A percentile compares a stretch with the other conserved stretches of the same genome.
Evolutionary conservation across 2,797 vertebrate genomes (phyloP).

Genomic region (Brotula barbata): DNA sequence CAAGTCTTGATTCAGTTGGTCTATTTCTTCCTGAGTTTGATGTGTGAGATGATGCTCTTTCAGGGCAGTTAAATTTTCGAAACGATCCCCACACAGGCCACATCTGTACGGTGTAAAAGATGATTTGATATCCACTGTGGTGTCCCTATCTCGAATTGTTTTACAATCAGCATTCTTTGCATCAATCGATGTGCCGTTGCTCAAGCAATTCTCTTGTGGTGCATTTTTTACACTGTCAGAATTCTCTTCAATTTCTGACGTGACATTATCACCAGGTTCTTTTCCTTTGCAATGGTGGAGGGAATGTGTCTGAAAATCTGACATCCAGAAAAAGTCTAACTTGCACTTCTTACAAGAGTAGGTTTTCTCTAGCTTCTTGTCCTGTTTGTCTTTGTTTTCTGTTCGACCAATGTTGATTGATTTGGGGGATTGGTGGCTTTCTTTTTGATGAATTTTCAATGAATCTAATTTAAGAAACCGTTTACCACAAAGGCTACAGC

Average conservation of each 20-base stretch:
- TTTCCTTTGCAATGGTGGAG: slow-evolving; percentile 68
- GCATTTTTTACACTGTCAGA: slow-evolving; percentile 46
- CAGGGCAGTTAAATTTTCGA: slow-evolving; percentile 72
- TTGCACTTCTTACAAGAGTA: slow-evolving; percentile 80
- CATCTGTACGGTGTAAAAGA: slow-evolving; percentile 76
- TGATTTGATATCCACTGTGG: slow-evolving; percentile 33
- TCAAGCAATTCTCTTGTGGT: slow-evolving; percentile 48
- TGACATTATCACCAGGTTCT: slow-evolving; percentile 37
- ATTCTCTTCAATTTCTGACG: slow-evolving; percentile 51
- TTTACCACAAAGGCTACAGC: slow-evolving; percentile 80
- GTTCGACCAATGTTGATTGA: slow-evolving; percentile 36
- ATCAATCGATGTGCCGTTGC: slow-evolving; percentile 58
- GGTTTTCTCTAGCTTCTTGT: slow-evolving; percentile 72
- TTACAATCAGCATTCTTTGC: slow-evolving; percentile 49
- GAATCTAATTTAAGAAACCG: slow-evolving; percentile 78
- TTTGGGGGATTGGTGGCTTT: slow-evolving; percentile 65
- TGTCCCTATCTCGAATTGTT: slow-evolving; percentile 26
- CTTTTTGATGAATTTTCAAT: slow-evolving; percentile 76
- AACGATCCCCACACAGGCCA: slow-evolving; percentile 80
- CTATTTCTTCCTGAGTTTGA: slow-evolving; percentile 76
- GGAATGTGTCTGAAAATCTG: slow-evolving; percentile 80
- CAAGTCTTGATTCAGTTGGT: slow-evolving; percentile 66
- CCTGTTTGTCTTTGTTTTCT: slow-evolving; percentile 65
- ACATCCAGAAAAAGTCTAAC: slow-evolving; percentile 82
- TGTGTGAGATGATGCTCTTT: slow-evolving; percentile 79